Conservation (phyloP, 1,140 invertebrate species). For the Drosophila nikananu region DNA sequence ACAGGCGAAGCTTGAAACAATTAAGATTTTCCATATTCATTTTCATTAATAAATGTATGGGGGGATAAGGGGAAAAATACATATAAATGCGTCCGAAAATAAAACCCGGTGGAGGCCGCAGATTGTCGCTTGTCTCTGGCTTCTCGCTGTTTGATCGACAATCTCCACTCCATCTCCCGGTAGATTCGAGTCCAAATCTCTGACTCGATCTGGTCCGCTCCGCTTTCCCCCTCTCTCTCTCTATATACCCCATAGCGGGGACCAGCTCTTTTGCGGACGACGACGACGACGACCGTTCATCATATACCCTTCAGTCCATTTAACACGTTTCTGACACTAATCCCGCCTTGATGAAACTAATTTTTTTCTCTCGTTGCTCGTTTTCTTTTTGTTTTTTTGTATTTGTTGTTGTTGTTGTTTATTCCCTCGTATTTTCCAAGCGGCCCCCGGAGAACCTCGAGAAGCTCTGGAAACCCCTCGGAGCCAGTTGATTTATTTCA, state of each 20-base stretch:
- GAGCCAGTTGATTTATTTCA: conserved; percentile 84
- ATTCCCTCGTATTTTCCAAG: conserved; percentile 41
- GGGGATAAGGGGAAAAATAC: neutral
- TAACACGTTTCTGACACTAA: conserved; percentile 85
- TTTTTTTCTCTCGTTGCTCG: conserved; percentile 70
- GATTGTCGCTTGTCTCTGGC: conserved; percentile 51
- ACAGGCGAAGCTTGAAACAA: conserved; percentile 26
- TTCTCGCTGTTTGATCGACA: conserved; percentile 59
- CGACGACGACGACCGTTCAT: conserved; percentile 75
- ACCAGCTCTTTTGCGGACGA: conserved; percentile 40
- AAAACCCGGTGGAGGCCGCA: conserved; percentile 24
- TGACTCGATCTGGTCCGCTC: conserved; percentile 7
- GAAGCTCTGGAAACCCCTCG: conserved; percentile 57
- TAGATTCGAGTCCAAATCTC: conserved; percentile 12
- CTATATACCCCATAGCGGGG: conserved; percentile 8
- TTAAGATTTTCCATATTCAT: conserved; percentile 45
- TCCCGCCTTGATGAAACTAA: conserved; percentile 85
- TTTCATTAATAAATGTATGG: conserved; percentile 60
- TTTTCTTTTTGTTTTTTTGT: conserved; percentile 6
- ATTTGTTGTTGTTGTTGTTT: neutral
- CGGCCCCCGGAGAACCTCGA: conserved; percentile 44
- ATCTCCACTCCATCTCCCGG: conserved; percentile 54
- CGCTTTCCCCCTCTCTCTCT: neutral
- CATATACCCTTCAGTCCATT: conserved; percentile 85
- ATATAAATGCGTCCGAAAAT: conserved; percentile 23